Conservation (phyloP, 2,888 invertebrate genomes). For the Lumbricus terrestris region DNA sequence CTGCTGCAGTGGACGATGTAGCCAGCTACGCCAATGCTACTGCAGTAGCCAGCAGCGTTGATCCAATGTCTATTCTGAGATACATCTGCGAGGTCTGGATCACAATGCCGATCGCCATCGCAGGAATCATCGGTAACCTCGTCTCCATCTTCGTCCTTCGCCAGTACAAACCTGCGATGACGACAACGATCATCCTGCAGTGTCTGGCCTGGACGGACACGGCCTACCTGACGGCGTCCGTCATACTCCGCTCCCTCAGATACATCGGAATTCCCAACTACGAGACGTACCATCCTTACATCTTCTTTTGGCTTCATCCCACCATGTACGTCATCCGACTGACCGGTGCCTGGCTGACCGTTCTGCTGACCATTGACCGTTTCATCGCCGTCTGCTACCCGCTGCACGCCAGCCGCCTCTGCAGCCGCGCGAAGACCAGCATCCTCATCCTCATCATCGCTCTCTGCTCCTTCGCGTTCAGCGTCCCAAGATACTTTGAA, state of each 20-base stretch:
- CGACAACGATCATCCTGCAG: neutral
- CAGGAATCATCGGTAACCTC: conserved; percentile 14
- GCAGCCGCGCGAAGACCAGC: neutral
- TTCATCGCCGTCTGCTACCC: conserved; percentile 31
- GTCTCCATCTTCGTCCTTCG: conserved; percentile 4
- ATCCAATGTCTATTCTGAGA: neutral
- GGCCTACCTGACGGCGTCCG: neutral
- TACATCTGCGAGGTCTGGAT: neutral
- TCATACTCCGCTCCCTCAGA: neutral
- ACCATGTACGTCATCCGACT: conserved; percentile 8
- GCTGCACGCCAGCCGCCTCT: neutral
- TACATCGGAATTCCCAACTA: neutral
- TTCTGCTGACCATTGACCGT: conserved; percentile 29
- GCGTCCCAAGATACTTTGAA: conserved; percentile 5
- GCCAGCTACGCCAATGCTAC: neutral
- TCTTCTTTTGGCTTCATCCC: conserved; percentile 21
- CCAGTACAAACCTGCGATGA: neutral
- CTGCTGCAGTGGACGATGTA: neutral
- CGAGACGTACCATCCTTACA: neutral
- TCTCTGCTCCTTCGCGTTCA: neutral
- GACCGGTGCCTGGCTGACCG: conserved; percentile 27
- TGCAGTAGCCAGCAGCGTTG: neutral
- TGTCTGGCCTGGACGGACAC: neutral
- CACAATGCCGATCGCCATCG: neutral
- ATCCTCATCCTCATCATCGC: neutral